These are phyloP conservation scores for Oreochromis aureus DNA, from an alignment of 2,113 vertebrate species.

Conservation along the genomic window DNA sequence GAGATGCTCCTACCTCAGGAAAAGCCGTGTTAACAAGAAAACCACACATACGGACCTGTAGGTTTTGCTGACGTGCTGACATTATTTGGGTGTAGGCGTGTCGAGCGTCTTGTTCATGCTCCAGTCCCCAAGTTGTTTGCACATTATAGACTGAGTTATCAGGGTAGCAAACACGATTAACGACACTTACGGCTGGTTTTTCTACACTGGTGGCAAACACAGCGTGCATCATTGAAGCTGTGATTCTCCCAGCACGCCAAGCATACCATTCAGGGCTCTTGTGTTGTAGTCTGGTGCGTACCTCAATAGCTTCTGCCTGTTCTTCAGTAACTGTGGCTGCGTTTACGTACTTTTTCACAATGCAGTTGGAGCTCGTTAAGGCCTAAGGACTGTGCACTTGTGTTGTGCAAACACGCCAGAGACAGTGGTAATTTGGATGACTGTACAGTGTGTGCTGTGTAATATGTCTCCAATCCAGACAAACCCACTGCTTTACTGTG, in stretches of 20 bases:
- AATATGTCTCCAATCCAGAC: neutral
- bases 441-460: neutral
- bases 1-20: neutral
- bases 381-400: rapidly evolving
- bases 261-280: too few relatives aligned
- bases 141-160: rapidly evolving
- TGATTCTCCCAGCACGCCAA: too few relatives aligned
- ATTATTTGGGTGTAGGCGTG: rapidly evolving
- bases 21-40: neutral
- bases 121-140: neutral
- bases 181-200: rapidly evolving
- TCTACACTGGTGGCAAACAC: rapidly evolving
- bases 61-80: rapidly evolving
- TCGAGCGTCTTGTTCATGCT: neutral
- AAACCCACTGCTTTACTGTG: neutral
- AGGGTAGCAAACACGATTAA: neutral
- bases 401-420: too few relatives aligned
- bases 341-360: too few relatives aligned
- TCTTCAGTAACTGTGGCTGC: rapidly evolving
- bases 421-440: too few relatives aligned
- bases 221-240: too few relatives aligned
- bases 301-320: too few relatives aligned
- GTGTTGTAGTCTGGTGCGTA: too few relatives aligned
- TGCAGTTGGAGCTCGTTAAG: too few relatives aligned
- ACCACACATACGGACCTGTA: neutral